Evolutionary conservation across 53 echinoderm and acorn worm species (phyloP).

Genomic region (Henricia sp.): DNA sequence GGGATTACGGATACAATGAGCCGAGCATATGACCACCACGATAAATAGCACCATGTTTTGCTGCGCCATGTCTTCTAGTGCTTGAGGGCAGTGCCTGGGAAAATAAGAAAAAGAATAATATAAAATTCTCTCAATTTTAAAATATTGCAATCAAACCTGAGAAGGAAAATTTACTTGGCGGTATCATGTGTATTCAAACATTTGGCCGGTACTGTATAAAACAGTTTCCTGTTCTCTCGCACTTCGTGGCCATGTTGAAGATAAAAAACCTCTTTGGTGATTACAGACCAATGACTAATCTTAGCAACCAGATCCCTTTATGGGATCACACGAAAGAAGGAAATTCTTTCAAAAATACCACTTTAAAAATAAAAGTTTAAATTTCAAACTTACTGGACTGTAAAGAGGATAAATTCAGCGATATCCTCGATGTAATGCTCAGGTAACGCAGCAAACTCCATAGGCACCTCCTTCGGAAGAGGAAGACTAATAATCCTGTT

Average conservation of each 20-base stretch:
- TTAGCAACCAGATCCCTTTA: too few relatives aligned
- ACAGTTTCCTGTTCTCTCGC: too few relatives aligned
- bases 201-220: too few relatives aligned
- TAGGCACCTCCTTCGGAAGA: constrained; percentile 80
- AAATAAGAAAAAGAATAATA: background rate
- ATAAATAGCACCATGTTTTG: constrained; percentile 92
- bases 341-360: background rate
- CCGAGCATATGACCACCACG: constrained; percentile 79
- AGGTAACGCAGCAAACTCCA: constrained; percentile 88
- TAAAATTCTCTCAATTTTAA: constrained; percentile 86
- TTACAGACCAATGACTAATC: too few relatives aligned
- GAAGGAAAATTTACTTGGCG: too few relatives aligned
- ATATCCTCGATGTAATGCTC: constrained; percentile 98
- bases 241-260: too few relatives aligned
- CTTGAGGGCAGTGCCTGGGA: constrained; percentile 86
- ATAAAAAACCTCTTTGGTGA: too few relatives aligned
- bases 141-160: too few relatives aligned
- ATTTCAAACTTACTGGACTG: constrained; percentile 85
- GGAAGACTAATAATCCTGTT: constrained; percentile 69
- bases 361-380: background rate
- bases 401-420: constrained; percentile 92
- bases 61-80: constrained; percentile 86
- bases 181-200: background rate
- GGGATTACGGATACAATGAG: constrained; percentile 88
- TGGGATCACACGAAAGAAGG: too few relatives aligned